These are phyloP conservation scores for Irena cyanogastra DNA, from an alignment of 2,113 vertebrate species.

Conservation along the genomic window DNA sequence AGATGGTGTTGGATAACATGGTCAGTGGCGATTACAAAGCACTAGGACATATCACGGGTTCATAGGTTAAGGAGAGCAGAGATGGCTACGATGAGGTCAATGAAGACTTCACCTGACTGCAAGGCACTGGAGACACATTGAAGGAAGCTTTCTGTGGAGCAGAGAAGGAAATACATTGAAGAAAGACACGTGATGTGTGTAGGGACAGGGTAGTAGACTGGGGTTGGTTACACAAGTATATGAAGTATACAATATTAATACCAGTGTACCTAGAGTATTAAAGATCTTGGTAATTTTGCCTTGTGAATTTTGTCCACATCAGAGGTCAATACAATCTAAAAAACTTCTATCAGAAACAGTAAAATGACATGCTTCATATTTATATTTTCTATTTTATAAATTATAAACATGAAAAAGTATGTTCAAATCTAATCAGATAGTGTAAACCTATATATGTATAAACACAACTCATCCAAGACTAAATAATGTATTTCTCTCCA, in stretches of 20 bases:
- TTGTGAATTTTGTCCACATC: not conserved
- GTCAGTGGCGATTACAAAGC: not conserved
- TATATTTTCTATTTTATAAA: not conserved
- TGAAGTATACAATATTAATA: not conserved
- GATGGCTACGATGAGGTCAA: not conserved
- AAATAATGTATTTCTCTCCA: not conserved
- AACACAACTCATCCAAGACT: not conserved
- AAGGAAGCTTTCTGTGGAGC: not conserved
- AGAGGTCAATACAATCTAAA: not conserved
- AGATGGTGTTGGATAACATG: not conserved
- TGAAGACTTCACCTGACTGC: not conserved
- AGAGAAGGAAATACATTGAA: not conserved
- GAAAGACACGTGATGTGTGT: rapidly evolving
- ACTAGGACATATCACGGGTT: not conserved
- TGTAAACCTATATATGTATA: not conserved
- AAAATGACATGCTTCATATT: not conserved
- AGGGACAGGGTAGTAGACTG: not conserved
- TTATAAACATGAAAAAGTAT: not conserved
- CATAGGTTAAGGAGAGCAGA: not conserved
- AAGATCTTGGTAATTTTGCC: not conserved
- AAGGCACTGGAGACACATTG: not conserved
- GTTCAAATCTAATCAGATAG: not conserved
- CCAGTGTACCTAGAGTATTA: not conserved
- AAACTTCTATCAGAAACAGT: not conserved
- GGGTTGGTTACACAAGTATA: not conserved